Evolutionary conservation across 2,888 invertebrate genomes (phyloP).

Genomic region (Morpho achilles): DNA sequence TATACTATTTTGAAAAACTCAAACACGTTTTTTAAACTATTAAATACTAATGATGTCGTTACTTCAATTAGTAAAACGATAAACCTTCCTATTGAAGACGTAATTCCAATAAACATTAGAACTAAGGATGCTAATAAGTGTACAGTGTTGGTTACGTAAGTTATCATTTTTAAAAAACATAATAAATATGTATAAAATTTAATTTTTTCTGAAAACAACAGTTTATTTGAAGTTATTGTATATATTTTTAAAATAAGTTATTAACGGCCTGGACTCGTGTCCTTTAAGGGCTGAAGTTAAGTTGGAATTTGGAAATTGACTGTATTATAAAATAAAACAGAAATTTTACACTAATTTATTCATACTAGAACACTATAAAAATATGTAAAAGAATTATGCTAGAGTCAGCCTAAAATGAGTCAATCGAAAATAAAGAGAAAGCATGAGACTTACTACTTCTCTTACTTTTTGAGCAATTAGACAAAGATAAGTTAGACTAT

Average conservation of each 20-base stretch:
- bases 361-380: no score
- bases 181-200: background rate
- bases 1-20: conserved; percentile 62
- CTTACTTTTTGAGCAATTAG: no score
- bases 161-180: conserved; percentile 50
- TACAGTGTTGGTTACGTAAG: conserved; percentile 54
- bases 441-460: no score
- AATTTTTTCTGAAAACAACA: background rate
- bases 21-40: conserved; percentile 38
- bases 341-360: no score
- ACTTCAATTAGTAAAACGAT: conserved; percentile 50
- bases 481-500: no score
- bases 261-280: no score
- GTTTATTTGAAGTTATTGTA: background rate
- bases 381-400: no score
- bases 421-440: no score
- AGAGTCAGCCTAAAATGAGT: no score
- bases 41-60: conserved; percentile 37
- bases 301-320: background rate
- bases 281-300: background rate
- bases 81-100: conserved; percentile 57
- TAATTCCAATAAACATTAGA: conserved; percentile 46
- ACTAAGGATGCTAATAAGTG: conserved; percentile 48
- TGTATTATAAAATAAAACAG: no score
- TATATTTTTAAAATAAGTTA: no score